Percentiles rank a stretch among this genome's conserved stretches.
Evolutionary conservation across 1,140 invertebrate genomes (phyloP).

Genomic region (Rhopalosiphum maidis): DNA sequence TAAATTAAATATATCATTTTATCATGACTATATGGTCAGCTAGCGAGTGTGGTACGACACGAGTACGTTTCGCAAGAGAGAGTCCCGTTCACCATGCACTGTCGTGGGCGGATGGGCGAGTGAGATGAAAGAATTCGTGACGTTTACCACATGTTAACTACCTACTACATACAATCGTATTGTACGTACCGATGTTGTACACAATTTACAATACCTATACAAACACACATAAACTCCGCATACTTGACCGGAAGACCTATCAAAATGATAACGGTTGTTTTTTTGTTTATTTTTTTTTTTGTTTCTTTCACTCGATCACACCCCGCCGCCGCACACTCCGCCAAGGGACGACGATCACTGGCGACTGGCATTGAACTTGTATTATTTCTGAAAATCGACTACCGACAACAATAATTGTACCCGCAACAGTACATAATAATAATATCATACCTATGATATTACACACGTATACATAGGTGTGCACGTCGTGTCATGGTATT

Average conservation of each 20-base stretch:
- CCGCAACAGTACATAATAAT: not conserved
- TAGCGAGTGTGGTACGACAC: too few species aligned
- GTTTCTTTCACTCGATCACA: not conserved
- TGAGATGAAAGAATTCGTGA: not conserved
- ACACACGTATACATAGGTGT: not conserved
- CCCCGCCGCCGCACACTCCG: not conserved
- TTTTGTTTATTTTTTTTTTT: not conserved
- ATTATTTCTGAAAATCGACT: constrained; percentile 6
- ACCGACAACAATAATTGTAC: constrained; percentile 14
- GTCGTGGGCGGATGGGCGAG: too few species aligned
- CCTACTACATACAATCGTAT: not conserved
- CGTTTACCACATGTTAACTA: constrained; percentile 9
- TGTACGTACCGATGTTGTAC: not conserved
- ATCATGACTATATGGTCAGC: not conserved
- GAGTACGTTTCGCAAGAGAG: not conserved
- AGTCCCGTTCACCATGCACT: not conserved
- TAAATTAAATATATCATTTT: not conserved
- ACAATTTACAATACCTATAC: not conserved
- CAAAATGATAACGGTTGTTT: not conserved
- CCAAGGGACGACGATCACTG: not conserved
- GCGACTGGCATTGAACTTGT: not conserved
- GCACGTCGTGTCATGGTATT: not conserved
- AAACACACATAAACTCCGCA: not conserved
- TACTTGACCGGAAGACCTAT: not conserved
- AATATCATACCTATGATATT: not conserved